Evolutionary conservation across 1,140 invertebrate species (phyloP), one percentile per base, ranked within the genome.

Genomic region (Pseudomyrmex sp.): DNA sequence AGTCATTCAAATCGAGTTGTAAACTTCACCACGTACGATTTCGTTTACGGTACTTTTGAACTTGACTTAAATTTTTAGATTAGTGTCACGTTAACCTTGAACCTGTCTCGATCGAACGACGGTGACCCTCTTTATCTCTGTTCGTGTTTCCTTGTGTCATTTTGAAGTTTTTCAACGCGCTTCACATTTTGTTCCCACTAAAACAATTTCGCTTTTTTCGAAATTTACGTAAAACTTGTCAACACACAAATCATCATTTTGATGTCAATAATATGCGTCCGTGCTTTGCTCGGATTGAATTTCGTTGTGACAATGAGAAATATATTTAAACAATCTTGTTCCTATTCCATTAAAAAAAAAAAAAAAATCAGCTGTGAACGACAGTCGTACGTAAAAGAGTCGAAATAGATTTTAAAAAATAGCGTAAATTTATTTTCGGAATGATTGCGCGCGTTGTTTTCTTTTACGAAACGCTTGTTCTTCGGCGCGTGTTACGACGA

Each of bases 31-130:
- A 1, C 76, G 20, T 10, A 13, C 72, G 80, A 93, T 94, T 35
- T 93, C 93, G 91, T 92, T 91, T 91, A 93, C 93, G 92, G 94
- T 93, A 94, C 93, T 91, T 93, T 93, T 92, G 92, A 85, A 88
- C 93, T 95, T 93, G 94, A 93, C 92, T 93, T 92, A 94, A 94
- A 93, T 94, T 94, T 94, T 93, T 26, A 52, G 18, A 69, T 59
- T 48, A 18, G 56, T 18, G 8, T 15, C 63, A 18, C 23, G 46
- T 58, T 54, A 66, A 73, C 68, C 73, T 77, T 87, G 84, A 85
- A 73, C 65, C 15, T 56, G 18, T 8, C 0, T 52, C 65, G 18
- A 76, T 70, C 23, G 63, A 80, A 20, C 2, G 5, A 35, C 35
- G 35, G 5, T 35, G 35, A 35, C 35, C 2, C 0, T 0, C 35